A percentile compares a stretch with the other conserved stretches of the same genome.
phyloP scores from a whole-genome alignment of 2,797 vertebrate genomes.

The Pygocentrus nattereri region DNA sequence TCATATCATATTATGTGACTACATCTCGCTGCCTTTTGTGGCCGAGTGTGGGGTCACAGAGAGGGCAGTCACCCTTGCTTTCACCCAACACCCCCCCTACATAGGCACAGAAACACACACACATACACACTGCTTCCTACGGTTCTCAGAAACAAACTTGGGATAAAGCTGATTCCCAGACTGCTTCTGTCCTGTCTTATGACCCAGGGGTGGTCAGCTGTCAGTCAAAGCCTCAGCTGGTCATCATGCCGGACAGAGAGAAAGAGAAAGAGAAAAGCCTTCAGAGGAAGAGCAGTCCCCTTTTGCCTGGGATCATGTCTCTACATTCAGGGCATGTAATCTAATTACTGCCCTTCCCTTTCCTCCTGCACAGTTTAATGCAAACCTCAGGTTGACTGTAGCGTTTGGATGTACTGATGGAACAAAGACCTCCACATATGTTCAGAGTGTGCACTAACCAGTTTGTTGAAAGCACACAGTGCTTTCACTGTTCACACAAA shows the following conservation, averaged over 20 bases:
- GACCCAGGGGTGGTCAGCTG: constrained; percentile 81
- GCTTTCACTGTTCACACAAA: constrained; percentile 60
- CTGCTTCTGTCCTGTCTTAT: constrained; percentile 74
- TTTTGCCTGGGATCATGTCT: constrained; percentile 82
- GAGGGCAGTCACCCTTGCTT: constrained; percentile 76
- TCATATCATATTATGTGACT: constrained; percentile 30
- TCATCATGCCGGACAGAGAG: constrained; percentile 43
- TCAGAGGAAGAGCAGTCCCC: constrained; percentile 71
- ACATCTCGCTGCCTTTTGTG: constrained; percentile 40
- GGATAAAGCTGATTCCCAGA: constrained; percentile 72
- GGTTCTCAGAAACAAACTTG: constrained; percentile 57
- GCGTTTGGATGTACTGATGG: constrained; percentile 65
- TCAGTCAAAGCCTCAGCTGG: constrained; percentile 76
- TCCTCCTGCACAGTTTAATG: constrained; percentile 81
- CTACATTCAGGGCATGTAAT: constrained; percentile 84
- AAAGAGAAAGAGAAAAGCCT: constrained; percentile 70
- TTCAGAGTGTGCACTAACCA: constrained; percentile 51
- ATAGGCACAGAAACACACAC: constrained; percentile 51
- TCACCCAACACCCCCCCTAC: constrained; percentile 61
- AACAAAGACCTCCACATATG: constrained; percentile 69
- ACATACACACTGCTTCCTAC: constrained; percentile 46
- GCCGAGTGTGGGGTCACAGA: constrained; percentile 70
- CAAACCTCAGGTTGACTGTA: constrained; percentile 83
- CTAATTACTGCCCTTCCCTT: constrained; percentile 77
- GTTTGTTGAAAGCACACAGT: constrained; percentile 57